Evolutionary conservation across 2,888 invertebrate genomes (phyloP).

Genomic region (Spisula solida): DNA sequence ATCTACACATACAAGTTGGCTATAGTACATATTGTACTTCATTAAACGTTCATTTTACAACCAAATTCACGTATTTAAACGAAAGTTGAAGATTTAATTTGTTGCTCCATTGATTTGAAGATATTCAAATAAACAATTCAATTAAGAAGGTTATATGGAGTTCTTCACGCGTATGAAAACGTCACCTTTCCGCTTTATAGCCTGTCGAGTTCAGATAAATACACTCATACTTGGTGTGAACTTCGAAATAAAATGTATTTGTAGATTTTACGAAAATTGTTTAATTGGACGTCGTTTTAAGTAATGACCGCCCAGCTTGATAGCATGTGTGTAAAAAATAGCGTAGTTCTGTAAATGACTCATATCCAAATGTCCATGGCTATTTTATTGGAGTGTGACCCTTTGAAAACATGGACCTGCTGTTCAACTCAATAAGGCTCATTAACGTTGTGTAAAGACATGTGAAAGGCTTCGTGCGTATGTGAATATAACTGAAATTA

Average conservation of each 20-base stretch:
- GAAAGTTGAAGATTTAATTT: constrained; percentile 29
- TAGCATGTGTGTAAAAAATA: too few relatives aligned
- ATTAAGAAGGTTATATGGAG: constrained; percentile 17
- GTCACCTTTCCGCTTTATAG: background rate
- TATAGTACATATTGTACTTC: background rate
- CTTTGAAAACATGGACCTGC: too few relatives aligned
- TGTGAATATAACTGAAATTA: too few relatives aligned
- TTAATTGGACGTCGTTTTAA: background rate
- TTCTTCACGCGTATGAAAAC: constrained; percentile 16
- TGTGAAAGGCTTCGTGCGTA: too few relatives aligned
- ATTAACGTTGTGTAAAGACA: too few relatives aligned
- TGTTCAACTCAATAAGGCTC: too few relatives aligned
- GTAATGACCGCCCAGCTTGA: too few relatives aligned
- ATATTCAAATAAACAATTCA: constrained; percentile 31
- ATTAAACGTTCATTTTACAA: background rate
- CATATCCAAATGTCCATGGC: too few relatives aligned
- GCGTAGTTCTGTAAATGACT: too few relatives aligned
- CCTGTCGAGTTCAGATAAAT: background rate
- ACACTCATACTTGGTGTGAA: constrained; percentile 1
- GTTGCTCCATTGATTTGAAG: constrained; percentile 35
- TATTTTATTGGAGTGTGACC: too few relatives aligned
- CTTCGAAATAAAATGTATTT: background rate
- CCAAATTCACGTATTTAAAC: background rate
- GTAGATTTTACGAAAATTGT: background rate
- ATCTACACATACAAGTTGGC: background rate